phyloP scores from a whole-genome alignment of 2,113 vertebrate genomes.

The Stigmatopora nigra region DNA sequence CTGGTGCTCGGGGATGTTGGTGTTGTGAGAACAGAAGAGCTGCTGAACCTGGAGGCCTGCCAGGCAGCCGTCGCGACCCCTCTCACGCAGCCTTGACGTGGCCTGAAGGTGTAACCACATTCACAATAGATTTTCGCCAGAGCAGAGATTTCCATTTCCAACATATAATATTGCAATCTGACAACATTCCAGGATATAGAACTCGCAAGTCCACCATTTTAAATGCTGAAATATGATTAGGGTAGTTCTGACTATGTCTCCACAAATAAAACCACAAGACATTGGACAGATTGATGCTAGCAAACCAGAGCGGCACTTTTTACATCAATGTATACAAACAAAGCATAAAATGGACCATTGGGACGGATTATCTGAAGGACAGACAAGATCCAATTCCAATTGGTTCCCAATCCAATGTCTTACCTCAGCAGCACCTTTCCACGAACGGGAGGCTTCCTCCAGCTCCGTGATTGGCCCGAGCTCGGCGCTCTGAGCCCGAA shows the following conservation, averaged over 20 bases:
- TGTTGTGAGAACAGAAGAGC: conserved; percentile 93
- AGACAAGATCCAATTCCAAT: not conserved
- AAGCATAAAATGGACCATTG: not conserved
- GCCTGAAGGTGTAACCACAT: conserved; percentile 66
- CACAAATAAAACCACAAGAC: not conserved
- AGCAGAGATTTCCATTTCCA: not conserved
- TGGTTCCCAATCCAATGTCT: conserved; percentile 4
- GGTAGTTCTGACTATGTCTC: not conserved
- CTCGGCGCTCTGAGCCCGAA: conserved; percentile 64
- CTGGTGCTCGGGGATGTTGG: conserved; percentile 91
- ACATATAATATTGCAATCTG: not conserved
- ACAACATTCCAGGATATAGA: not conserved
- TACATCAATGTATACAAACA: not conserved
- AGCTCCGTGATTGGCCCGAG: conserved; percentile 76
- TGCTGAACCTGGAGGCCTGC: conserved; percentile 96
- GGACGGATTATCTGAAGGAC: conserved; percentile 1
- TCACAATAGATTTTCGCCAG: not conserved
- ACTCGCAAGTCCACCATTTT: not conserved
- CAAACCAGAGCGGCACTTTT: not conserved
- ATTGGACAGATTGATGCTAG: not conserved
- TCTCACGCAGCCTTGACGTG: conserved; percentile 84
- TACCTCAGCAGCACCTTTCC: conserved; percentile 94
- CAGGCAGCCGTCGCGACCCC: conserved; percentile 86
- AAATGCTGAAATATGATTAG: not conserved
- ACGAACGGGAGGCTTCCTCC: conserved; percentile 87